Percentiles rank a stretch among this genome's conserved stretches.
phyloP scores from a whole-genome alignment of 2,888 invertebrate species.

The Polyploca ridens region DNA sequence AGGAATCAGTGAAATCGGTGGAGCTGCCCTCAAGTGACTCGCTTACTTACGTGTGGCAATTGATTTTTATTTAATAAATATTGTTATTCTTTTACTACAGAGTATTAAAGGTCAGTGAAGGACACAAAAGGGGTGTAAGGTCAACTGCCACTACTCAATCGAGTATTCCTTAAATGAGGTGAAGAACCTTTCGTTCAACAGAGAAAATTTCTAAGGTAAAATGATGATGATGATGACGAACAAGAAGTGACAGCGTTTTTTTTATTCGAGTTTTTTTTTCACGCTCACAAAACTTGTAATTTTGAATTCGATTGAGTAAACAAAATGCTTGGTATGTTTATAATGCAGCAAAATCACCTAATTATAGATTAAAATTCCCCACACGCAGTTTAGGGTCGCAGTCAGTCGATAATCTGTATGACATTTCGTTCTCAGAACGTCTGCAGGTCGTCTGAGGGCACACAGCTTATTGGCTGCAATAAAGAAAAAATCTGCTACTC shows the following conservation, averaged over 20 bases:
- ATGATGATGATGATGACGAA: background rate
- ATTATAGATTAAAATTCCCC: conserved; percentile 53
- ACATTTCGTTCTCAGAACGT: conserved; percentile 66
- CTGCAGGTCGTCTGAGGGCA: conserved; percentile 67
- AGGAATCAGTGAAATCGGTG: too few relatives aligned
- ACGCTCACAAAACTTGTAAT: too few relatives aligned
- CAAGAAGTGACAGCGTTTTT: too few relatives aligned
- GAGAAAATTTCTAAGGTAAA: too few relatives aligned
- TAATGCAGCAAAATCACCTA: conserved; percentile 34
- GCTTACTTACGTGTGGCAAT: too few relatives aligned
- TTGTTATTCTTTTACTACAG: background rate
- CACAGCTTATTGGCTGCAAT: conserved; percentile 51
- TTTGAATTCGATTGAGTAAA: background rate
- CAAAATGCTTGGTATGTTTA: conserved; percentile 12
- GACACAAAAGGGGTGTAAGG: too few relatives aligned
- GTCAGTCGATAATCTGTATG: conserved; percentile 66
- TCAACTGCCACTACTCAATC: too few relatives aligned
- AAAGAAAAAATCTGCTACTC: conserved; percentile 49
- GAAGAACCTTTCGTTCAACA: background rate
- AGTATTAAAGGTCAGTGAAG: background rate
- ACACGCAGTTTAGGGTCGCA: conserved; percentile 54
- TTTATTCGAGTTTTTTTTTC: too few relatives aligned
- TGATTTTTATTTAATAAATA: too few relatives aligned
- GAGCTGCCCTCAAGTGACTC: too few relatives aligned
- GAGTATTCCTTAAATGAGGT: too few relatives aligned